A percentile compares a stretch with the other conserved stretches of the same genome.
These are phyloP conservation scores for Aphrophora alni DNA, from an alignment of 2,888 invertebrate genomes.

Conservation along the genomic window DNA sequence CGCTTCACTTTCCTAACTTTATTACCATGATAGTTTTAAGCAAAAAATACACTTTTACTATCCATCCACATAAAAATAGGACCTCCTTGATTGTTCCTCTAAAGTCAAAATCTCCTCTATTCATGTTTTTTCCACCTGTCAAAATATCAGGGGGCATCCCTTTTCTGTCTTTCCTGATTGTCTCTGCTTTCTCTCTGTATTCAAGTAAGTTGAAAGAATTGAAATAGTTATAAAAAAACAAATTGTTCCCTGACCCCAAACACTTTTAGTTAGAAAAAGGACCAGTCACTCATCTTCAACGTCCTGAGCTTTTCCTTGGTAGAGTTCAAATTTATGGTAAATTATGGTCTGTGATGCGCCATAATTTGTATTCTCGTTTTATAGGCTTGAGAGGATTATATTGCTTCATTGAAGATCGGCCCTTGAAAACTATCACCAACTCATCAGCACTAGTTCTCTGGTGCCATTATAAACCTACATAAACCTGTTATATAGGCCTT, in stretches of 20 bases:
- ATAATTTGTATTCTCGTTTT: not conserved
- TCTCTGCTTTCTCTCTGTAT: not conserved
- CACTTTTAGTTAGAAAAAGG: slow-evolving; percentile 7
- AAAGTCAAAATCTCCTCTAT: not conserved
- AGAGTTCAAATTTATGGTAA: not conserved
- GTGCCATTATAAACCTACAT: not conserved
- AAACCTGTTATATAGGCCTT: not conserved
- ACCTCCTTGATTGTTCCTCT: not conserved
- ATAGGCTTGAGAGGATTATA: not conserved
- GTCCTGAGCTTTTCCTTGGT: not conserved
- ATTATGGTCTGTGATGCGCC: not conserved
- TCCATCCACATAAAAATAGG: not conserved
- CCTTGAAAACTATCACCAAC: not conserved
- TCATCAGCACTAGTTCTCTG: not conserved
- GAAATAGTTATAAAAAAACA: not conserved
- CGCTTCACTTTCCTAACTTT: not conserved
- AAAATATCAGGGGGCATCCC: not conserved
- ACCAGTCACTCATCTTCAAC: slow-evolving; percentile 7
- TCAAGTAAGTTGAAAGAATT: not conserved
- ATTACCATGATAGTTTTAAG: not conserved
- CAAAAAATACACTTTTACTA: not conserved
- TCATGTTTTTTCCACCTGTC: not conserved
- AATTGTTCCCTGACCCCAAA: not conserved
- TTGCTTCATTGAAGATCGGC: not conserved
- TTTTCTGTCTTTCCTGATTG: slow-evolving; percentile 3